Evolutionary conservation across 2,888 invertebrate species (phyloP), one percentile per base, ranked within the genome.

Genomic region (Sphinx pinastri): DNA sequence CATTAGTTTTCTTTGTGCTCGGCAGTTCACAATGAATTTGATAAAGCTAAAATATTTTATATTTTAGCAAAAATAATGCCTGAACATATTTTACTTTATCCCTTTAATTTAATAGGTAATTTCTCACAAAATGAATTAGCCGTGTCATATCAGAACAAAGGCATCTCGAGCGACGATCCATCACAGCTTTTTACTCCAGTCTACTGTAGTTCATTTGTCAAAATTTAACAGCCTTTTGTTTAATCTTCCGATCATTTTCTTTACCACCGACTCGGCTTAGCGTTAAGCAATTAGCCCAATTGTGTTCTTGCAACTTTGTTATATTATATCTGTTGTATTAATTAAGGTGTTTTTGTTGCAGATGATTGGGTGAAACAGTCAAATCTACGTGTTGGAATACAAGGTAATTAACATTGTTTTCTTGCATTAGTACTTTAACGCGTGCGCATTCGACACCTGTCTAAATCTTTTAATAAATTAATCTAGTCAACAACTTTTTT

Each of bases 221-320:
- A 78, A 81, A 81, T 82, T 78, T 2, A 77, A 74, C 75, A 73
- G 74, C 76, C 76, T 73, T 78, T 83, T 77, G 77, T 80, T 72
- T 72, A 55, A 68, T 72, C 67, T 70, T 70, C 70, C 77, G 73
- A 78, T 76, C 75, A 80, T 76, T 77, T 76, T 75, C 75, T 67
- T 59, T 14, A 52, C 58, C 63, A 49, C 47, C 47, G 47, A 12
- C 68, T 55, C 55, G 10, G 55, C 25, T 14, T 45, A 47, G 57
- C 45, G 8, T 38, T 68, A 68, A 68, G 68, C 47, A 68, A 68
- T 63, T 49, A 63, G 19, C 16, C 12, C 19, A 49, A 68, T 68
- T 55, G 57, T 55, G 55, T 4, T 47, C 31, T 12, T 58, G 49
- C 52, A 67, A 68, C 16, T 68, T 45, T 68, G 19, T 47, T 19